Conservation (phyloP, 2,113 vertebrate species). For the Chaetodon auriga region DNA sequence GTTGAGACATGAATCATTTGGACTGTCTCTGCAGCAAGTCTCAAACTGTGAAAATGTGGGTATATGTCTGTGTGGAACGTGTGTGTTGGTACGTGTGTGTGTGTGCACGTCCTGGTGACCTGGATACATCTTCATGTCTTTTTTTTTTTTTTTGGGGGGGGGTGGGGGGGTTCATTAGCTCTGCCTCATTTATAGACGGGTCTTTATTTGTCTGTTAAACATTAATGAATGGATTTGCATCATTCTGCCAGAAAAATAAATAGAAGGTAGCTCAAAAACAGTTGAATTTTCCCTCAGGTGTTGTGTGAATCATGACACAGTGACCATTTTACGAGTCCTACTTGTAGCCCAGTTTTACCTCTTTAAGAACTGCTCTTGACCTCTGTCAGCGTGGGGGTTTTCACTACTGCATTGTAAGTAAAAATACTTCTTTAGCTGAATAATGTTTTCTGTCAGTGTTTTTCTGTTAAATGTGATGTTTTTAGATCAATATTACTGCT, state of each 20-base stretch:
- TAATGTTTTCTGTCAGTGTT: too few relatives aligned
- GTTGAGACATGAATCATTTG: conserved; percentile 81
- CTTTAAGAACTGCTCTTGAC: too few relatives aligned
- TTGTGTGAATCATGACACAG: neutral
- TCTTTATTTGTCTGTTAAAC: conserved; percentile 20
- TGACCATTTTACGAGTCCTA: neutral
- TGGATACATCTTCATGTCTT: conserved; percentile 61
- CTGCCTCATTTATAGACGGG: conserved; percentile 44
- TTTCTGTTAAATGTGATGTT: too few relatives aligned
- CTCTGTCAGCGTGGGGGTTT: neutral
- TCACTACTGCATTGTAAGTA: too few relatives aligned
- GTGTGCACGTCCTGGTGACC: conserved; percentile 60
- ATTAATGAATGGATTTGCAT: conserved; percentile 40
- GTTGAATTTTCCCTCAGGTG: too few relatives aligned
- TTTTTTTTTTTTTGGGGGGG: too few relatives aligned
- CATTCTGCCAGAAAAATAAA: conserved; percentile 10
- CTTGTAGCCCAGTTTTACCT: neutral
- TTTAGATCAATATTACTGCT: too few relatives aligned
- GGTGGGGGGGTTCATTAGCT: neutral
- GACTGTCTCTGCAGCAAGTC: conserved; percentile 56
- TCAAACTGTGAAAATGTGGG: conserved; percentile 50
- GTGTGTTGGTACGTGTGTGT: neutral
- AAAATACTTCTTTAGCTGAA: too few relatives aligned
- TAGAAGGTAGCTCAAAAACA: neutral
- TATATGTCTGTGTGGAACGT: conserved; percentile 1